These are phyloP conservation scores for Leguminivora glycinivorella DNA, from an alignment of 1,140 invertebrate genomes.

Conservation along the genomic window DNA sequence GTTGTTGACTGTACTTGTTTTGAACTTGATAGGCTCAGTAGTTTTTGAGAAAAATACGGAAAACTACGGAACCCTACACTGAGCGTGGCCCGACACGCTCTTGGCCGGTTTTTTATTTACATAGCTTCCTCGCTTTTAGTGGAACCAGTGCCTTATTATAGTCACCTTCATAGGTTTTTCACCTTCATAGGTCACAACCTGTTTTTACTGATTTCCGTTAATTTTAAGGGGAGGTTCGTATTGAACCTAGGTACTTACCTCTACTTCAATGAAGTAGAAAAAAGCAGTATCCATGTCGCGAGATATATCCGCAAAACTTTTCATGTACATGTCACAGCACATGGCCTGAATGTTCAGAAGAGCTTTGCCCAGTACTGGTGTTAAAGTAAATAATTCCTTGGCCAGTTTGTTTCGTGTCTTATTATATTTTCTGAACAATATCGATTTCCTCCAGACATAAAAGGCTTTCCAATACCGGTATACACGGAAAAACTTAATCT, in stretches of 20 bases:
- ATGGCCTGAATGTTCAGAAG: constrained; percentile 85
- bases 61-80: too few species aligned
- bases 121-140: too few species aligned
- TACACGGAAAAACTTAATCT: constrained; percentile 86
- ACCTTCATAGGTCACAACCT: too few species aligned
- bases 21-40: too few species aligned
- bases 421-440: constrained; percentile 84
- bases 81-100: too few species aligned
- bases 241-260: constrained; percentile 75
- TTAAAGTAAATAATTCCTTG: constrained; percentile 86
- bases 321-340: constrained; percentile 82
- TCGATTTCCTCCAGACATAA: constrained; percentile 88
- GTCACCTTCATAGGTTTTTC: too few species aligned
- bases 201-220: too few species aligned
- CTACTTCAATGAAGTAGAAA: constrained; percentile 84
- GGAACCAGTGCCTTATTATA: too few species aligned
- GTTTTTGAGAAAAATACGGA: too few species aligned
- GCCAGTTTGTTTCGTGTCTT: constrained; percentile 80
- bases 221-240: too few species aligned
- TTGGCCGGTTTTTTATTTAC: too few species aligned
- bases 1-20: too few species aligned
- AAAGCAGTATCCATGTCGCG: constrained; percentile 81
- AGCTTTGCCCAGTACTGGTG: constrained; percentile 84
- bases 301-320: constrained; percentile 80
- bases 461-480: constrained; percentile 92